A percentile compares a stretch with the other conserved stretches of the same genome.
Evolutionary conservation across 2,888 invertebrate species (phyloP).

Genomic region (Mesoligia furuncula): DNA sequence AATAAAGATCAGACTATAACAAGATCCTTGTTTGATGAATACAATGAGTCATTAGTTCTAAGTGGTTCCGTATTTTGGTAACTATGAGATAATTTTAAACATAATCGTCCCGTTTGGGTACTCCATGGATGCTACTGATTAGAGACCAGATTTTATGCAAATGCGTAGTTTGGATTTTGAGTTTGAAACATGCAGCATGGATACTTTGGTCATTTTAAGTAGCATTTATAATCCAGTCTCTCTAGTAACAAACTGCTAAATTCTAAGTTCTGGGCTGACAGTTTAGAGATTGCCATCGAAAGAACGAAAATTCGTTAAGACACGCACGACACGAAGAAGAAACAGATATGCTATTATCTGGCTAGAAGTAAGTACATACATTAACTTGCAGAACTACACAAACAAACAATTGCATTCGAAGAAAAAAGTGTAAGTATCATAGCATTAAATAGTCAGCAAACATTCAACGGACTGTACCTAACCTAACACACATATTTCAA

Average conservation of each 20-base stretch:
- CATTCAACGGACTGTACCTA: slow-evolving; percentile 65
- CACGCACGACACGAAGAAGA: neutral
- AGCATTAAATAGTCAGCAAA: slow-evolving; percentile 58
- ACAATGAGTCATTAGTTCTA: slow-evolving; percentile 14
- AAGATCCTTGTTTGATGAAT: slow-evolving; percentile 7
- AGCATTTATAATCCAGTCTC: no score
- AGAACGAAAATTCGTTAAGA: neutral
- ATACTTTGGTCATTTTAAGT: no score
- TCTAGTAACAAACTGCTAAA: slow-evolving; percentile 10
- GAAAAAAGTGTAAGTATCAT: slow-evolving; percentile 60
- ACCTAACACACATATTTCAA: slow-evolving; percentile 62
- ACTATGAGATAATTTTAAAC: slow-evolving; percentile 10
- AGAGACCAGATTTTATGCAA: neutral
- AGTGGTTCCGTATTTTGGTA: slow-evolving; percentile 5
- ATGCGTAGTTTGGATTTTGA: neutral
- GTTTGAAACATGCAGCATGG: no score
- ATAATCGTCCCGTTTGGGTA: neutral
- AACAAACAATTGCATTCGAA: slow-evolving; percentile 45
- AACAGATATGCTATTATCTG: neutral
- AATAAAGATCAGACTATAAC: slow-evolving; percentile 18
- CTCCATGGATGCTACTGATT: neutral
- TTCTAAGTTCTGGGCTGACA: neutral
- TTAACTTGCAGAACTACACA: slow-evolving; percentile 25
- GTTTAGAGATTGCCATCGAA: neutral
- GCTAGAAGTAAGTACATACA: neutral